Evolutionary conservation across 2,888 invertebrate genomes (phyloP).

Genomic region (Acanthacorydalis orientalis): DNA sequence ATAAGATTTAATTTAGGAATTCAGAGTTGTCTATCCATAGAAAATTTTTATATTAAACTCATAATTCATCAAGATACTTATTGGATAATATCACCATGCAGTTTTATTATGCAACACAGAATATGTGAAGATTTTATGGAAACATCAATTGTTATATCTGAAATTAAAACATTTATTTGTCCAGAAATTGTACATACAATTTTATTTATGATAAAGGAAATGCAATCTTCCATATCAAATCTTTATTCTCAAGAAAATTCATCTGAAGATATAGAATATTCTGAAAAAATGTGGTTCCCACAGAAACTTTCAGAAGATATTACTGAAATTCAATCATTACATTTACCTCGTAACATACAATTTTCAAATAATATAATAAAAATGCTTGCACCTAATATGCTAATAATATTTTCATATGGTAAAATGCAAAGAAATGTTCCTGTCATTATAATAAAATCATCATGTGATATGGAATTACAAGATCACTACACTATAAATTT

Average conservation of each 20-base stretch:
- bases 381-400: background rate
- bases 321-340: background rate
- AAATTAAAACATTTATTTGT: background rate
- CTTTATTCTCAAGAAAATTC: background rate
- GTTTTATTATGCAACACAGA: background rate
- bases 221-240: background rate
- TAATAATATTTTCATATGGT: background rate
- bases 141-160: background rate
- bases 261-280: background rate
- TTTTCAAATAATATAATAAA: background rate
- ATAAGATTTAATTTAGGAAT: background rate
- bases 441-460: background rate
- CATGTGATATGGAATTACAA: constrained; percentile 1
- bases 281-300: constrained; percentile 4
- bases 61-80: background rate
- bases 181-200: background rate
- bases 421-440: background rate
- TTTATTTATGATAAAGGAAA: background rate
- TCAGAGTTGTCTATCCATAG: background rate
- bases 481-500: constrained; percentile 24
- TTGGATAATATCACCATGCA: background rate
- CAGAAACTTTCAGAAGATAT: background rate
- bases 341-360: too few species aligned
- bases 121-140: background rate
- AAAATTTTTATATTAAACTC: background rate